A percentile compares a stretch with the other conserved stretches of the same genome.
phyloP scores from a whole-genome alignment of 2,797 vertebrate genomes.

The Pseudocheirus occidentalis region DNA sequence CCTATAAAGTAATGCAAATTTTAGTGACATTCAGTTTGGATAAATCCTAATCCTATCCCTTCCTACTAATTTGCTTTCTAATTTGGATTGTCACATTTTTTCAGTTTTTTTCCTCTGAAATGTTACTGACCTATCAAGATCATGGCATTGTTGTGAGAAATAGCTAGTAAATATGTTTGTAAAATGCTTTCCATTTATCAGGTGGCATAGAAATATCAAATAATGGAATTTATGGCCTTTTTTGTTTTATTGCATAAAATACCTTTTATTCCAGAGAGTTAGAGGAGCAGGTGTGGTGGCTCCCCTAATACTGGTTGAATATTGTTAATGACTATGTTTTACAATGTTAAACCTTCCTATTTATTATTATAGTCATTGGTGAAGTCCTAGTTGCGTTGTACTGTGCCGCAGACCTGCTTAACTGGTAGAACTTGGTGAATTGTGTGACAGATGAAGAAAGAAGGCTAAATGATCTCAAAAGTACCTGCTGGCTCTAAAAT shows the following conservation, averaged over 20 bases:
- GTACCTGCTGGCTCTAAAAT: neutral
- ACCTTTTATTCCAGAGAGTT: slow-evolving; percentile 13
- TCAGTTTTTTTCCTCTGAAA: slow-evolving; percentile 14
- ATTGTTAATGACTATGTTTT: neutral
- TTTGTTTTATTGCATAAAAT: neutral
- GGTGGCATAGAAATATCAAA: neutral
- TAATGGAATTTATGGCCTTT: neutral
- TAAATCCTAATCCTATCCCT: slow-evolving; percentile 7
- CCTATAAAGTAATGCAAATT: slow-evolving; percentile 3
- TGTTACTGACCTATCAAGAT: slow-evolving; percentile 21
- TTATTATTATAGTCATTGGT: neutral
- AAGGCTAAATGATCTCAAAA: slow-evolving; percentile 2
- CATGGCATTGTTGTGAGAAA: slow-evolving; percentile 11
- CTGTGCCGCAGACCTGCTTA: neutral
- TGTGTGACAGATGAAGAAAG: slow-evolving; percentile 13
- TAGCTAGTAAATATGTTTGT: neutral
- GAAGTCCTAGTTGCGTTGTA: neutral
- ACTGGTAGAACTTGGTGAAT: slow-evolving; percentile 21
- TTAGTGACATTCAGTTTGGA: slow-evolving; percentile 8
- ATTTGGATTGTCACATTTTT: slow-evolving; percentile 33
- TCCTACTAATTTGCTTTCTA: slow-evolving; percentile 42
- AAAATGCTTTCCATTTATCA: slow-evolving; percentile 1
- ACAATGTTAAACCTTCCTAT: neutral
- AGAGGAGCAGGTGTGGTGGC: neutral
- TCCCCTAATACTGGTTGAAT: neutral